These are phyloP conservation scores for Trachurus trachurus DNA, from an alignment of 2,797 vertebrate species.

Conservation along the genomic window DNA sequence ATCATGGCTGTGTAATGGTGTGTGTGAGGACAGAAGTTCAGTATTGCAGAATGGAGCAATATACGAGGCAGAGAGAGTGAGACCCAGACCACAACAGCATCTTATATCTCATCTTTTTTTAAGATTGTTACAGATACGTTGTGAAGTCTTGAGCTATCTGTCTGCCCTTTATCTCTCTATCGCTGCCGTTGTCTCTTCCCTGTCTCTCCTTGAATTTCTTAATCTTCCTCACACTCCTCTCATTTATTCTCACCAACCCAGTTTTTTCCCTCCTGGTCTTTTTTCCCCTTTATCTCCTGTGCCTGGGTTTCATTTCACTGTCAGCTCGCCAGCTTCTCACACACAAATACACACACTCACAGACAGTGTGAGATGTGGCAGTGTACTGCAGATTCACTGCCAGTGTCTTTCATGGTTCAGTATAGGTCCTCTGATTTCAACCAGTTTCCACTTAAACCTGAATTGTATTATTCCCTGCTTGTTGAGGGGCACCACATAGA, in stretches of 20 bases:
- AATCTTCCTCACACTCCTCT: slow-evolving; percentile 10
- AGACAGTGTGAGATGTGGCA: neutral
- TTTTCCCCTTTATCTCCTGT: slow-evolving; percentile 41
- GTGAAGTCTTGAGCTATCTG: slow-evolving; percentile 36
- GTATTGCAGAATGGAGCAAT: slow-evolving; percentile 11
- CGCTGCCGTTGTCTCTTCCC: slow-evolving; percentile 35
- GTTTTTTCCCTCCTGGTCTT: slow-evolving; percentile 23
- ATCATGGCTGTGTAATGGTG: slow-evolving; percentile 53
- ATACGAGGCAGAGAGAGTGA: slow-evolving; percentile 3
- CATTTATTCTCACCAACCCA: slow-evolving; percentile 34
- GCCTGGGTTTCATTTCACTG: slow-evolving; percentile 40
- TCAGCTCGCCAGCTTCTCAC: slow-evolving; percentile 17
- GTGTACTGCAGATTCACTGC: slow-evolving; percentile 1
- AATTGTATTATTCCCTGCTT: slow-evolving; percentile 32
- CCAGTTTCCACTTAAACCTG: slow-evolving; percentile 37
- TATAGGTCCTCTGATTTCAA: slow-evolving; percentile 31
- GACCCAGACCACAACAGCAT: slow-evolving; percentile 19
- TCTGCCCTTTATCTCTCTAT: slow-evolving; percentile 52
- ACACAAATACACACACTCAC: slow-evolving; percentile 5
- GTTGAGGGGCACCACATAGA: slow-evolving; percentile 20
- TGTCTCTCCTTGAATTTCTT: slow-evolving; percentile 46
- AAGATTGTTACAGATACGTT: slow-evolving; percentile 31
- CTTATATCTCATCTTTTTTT: slow-evolving; percentile 42
- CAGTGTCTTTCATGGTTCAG: slow-evolving; percentile 15
- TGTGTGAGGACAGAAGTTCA: slow-evolving; percentile 45